Base-by-base conservation (phyloP, 2,113 vertebrate species). In the Erythrocercus mccallii region DNA sequence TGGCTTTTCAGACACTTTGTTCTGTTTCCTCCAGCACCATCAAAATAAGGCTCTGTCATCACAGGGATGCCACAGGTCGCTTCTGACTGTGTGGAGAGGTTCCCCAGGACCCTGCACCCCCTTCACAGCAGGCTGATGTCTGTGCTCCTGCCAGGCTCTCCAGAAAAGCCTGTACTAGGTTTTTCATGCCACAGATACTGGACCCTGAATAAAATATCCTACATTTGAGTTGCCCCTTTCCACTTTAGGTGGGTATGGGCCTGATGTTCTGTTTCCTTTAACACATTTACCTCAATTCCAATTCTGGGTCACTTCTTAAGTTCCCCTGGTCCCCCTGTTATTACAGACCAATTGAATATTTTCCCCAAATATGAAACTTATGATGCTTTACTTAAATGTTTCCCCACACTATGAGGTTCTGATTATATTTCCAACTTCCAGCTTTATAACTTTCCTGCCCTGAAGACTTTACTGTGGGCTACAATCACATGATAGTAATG, bases 41-140 rank as follows among this genome's bases (percentile, higher is more conserved):
- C 44, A 38, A 44, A 50, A 45, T 8, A 11, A 38, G 23, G n/a
- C 6, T 35, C 15, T 14, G 1, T 19, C 48, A 24, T 12, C 38
- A 28, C 0, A 0, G 62, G 27, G 6, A 31, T 15, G 51, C 30
- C 45, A 54, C 38, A 44, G 15, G 35, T 15, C 4, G 0, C 37
- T 51, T 74, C 53, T 2, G 2, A 14, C 0, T 1, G 27, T 6
- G 2, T 56, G 38, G 18, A 18, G 28, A 22, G 31, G 15, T 31
- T 64, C 16, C 25, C 9, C 50, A 37, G 42, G 47, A 24, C 9
- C 33, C 45, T 65, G 40, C 27, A 45, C 12, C 21, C 16, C 51
- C 58, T 38, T 64, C 9, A n/a, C 10, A 21, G 5, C 15, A 15
- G 10, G 2, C 13, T 35, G 6, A 21, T 68, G 33, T 71, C 68